Evolutionary conservation across 2,797 vertebrate species (phyloP), one percentile per base, ranked within the genome.

Genomic region (Coregonus suidteri): DNA sequence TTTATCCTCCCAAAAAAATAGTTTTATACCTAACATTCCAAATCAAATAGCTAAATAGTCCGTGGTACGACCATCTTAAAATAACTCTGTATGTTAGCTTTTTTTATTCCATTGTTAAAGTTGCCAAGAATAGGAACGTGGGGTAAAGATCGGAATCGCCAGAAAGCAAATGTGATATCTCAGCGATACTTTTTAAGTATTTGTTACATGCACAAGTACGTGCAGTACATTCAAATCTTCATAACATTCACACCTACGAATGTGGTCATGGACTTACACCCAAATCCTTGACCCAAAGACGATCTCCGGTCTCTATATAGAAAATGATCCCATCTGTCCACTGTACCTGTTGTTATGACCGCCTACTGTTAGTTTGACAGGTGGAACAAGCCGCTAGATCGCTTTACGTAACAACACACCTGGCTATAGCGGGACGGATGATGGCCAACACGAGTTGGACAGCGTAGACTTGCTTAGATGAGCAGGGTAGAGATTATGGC

Each of bases 401-500:
- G 71, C 84, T 73, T 73, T 73, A 73, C 52, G 67, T 87, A 88
- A 90, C 79, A 41, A 85, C 59, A 71, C 65, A 71, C 73, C 59
- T 74, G 77, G 82, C 73, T 85, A 56, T 1, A 52, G 75, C 75
- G 4, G 77, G 74, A 84, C 79, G 73, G 41, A 13, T 78, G 84
- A 83, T 81, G 82, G 85, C 83, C 0, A 69, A 83, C 79, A 86
- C 77, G 69, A 75, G 52, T 82, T 85, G 91, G 83, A 16, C 91
- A 86, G 77, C 86, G 84, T 81, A 88, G 91, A 92, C 91, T 84
- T 94, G 94, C 94, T 94, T 90, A 94, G 92, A 90, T 15, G 89
- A 89, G 93, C 94, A 93, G 89, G 87, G 88, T 91, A 93, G 93
- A 93, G 94, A 94, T 94, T 94, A 93, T 85, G 78, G 83, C 87